phyloP scores from a whole-genome alignment of 2,888 invertebrate genomes.

The Chymomyza procnemis region DNA sequence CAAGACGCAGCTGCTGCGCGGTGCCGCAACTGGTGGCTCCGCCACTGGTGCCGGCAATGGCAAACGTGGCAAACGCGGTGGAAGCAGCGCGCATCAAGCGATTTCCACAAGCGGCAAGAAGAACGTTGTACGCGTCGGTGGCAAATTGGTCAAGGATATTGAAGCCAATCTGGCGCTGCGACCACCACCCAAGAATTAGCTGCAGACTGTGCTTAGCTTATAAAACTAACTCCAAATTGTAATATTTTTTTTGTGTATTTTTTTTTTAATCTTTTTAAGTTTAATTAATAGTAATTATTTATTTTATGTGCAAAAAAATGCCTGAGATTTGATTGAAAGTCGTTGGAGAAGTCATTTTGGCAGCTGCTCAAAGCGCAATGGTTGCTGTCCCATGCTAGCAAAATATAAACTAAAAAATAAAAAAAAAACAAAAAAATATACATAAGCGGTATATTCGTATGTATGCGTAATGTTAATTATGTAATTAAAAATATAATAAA shows the following conservation, averaged over 20 bases:
- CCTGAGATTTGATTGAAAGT: background rate
- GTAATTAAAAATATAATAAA: slow-evolving; percentile 14
- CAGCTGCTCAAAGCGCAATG: background rate
- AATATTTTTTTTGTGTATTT: slow-evolving; percentile 19
- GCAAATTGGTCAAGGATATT: slow-evolving; percentile 60
- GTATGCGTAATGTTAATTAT: slow-evolving; percentile 6
- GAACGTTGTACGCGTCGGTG: slow-evolving; percentile 31
- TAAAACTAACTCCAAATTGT: slow-evolving; percentile 23
- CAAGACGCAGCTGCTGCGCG: slow-evolving; percentile 52
- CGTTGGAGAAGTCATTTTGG: background rate
- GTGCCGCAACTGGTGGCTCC: slow-evolving; percentile 15
- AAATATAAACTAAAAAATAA: background rate
- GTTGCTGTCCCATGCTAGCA: background rate
- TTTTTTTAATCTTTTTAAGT: slow-evolving; percentile 39
- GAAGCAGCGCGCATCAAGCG: slow-evolving; percentile 29
- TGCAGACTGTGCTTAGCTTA: background rate
- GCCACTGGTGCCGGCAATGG: background rate
- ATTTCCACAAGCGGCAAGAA: slow-evolving; percentile 40
- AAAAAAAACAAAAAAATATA: background rate
- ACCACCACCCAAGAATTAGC: slow-evolving; percentile 74
- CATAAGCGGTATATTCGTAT: background rate
- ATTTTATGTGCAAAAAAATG: slow-evolving; percentile 25
- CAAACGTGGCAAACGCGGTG: slow-evolving; percentile 76
- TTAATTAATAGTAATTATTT: slow-evolving; percentile 46
- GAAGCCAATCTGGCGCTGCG: slow-evolving; percentile 76